phyloP scores from a whole-genome alignment of 1,140 invertebrate genomes.

The Drosophila auraria region DNA sequence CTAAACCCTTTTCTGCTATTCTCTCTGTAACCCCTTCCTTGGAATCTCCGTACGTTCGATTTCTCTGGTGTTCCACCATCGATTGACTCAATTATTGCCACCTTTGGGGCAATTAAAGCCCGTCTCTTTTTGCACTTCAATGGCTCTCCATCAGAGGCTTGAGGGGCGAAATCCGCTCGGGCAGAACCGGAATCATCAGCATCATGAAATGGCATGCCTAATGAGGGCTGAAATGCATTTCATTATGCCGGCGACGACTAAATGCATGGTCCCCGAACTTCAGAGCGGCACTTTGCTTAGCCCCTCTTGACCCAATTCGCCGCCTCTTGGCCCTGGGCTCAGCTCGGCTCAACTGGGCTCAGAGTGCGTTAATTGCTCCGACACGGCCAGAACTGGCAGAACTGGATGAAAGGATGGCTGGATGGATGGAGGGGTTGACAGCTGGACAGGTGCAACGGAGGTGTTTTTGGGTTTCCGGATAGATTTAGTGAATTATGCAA shows the following conservation, averaged over 20 bases:
- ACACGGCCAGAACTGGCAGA: conserved; percentile 6
- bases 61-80: not conserved
- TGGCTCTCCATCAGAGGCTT: conserved; percentile 36
- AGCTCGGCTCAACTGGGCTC: conserved; percentile 13
- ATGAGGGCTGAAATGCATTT: conserved; percentile 80
- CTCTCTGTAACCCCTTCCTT: not conserved
- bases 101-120: conserved; percentile 32
- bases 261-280: conserved; percentile 61
- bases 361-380: conserved; percentile 76
- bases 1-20: too few relatives aligned
- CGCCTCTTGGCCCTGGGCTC: conserved; percentile 28
- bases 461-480: conserved; percentile 26
- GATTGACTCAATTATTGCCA: conserved; percentile 32
- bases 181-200: conserved; percentile 6
- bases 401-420: not conserved
- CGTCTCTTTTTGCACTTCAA: not conserved
- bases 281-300: conserved; percentile 40
- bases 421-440: conserved; percentile 49
- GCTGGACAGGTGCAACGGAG: conserved; percentile 16
- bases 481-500: conserved; percentile 66
- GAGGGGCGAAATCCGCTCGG: conserved; percentile 42
- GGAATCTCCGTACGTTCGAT: not conserved
- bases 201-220: conserved; percentile 76
- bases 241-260: conserved; percentile 63
- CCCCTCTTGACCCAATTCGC: conserved; percentile 71